These are phyloP conservation scores for Prunella fulvescens DNA, from an alignment of 2,113 vertebrate species.

Conservation along the genomic window DNA sequence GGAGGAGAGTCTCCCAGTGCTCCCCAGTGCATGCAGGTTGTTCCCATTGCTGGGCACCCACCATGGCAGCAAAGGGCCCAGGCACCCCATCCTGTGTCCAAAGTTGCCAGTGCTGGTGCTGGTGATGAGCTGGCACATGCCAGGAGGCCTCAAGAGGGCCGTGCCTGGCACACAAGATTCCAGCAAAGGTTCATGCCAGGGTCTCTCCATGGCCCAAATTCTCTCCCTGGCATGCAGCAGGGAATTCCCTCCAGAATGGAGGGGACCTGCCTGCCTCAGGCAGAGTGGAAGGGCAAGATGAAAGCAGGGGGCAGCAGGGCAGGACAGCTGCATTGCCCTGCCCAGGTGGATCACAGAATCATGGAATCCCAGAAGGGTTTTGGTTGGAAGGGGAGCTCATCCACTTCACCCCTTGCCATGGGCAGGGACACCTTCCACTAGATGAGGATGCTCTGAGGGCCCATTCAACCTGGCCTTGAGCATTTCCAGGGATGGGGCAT, in stretches of 20 bases:
- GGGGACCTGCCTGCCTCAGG: background rate
- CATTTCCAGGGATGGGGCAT: background rate
- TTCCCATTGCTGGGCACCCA: background rate
- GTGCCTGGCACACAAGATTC: background rate
- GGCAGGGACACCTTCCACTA: background rate
- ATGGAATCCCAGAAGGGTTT: background rate
- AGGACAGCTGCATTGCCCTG: background rate
- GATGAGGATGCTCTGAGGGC: background rate
- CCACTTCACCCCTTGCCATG: background rate
- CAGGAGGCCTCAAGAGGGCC: background rate
- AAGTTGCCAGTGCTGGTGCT: accelerated
- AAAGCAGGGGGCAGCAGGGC: background rate
- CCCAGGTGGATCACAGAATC: background rate
- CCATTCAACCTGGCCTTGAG: background rate
- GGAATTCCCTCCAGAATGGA: background rate
- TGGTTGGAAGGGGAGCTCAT: background rate
- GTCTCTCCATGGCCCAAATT: background rate
- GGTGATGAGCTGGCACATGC: background rate
- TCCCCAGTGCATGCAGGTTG: background rate
- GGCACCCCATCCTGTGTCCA: background rate
- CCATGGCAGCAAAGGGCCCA: background rate
- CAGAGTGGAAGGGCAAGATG: background rate
- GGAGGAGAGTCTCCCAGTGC: background rate
- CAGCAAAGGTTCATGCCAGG: background rate
- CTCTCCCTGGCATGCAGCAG: background rate